phyloP scores from a whole-genome alignment of 2,888 invertebrate species.

The Thereva nobilitata region DNA sequence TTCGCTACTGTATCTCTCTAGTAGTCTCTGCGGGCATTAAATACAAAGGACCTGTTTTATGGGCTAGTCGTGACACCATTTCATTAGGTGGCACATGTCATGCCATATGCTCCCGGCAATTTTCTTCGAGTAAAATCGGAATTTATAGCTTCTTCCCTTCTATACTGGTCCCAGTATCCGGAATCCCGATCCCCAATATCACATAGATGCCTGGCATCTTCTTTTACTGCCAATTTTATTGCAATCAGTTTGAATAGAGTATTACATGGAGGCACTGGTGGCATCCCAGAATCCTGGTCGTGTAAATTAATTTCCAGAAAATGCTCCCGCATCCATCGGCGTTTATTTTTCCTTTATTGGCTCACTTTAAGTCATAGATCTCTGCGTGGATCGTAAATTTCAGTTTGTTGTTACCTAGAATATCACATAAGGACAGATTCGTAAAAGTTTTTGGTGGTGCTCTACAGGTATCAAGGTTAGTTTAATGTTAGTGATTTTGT shows the following conservation, averaged over 20 bases:
- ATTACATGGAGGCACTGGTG: constrained; percentile 3
- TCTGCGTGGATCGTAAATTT: no score
- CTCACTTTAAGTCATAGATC: no score
- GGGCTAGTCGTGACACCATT: constrained; percentile 38
- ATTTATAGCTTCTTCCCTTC: constrained; percentile 34
- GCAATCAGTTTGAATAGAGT: constrained; percentile 27
- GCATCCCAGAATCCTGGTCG: constrained; percentile 1
- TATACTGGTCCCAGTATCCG: constrained; percentile 9
- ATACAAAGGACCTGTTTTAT: constrained; percentile 38
- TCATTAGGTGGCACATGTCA: constrained; percentile 39
- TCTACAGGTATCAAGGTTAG: no score
- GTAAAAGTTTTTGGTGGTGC: no score
- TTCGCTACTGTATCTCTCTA: not conserved
- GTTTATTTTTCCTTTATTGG: no score
- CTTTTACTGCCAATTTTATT: constrained; percentile 38
- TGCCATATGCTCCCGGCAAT: constrained; percentile 39
- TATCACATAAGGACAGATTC: no score
- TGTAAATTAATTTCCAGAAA: constrained; percentile 28
- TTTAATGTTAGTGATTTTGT: no score
- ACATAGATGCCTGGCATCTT: constrained; percentile 14
- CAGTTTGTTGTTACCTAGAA: no score
- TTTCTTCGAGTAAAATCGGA: constrained; percentile 37
- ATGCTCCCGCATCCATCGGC: constrained; percentile 2
- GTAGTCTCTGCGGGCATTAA: constrained; percentile 31
- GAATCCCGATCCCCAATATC: not conserved